These are phyloP conservation scores for Drosophila leonis DNA, from an alignment of 2,888 invertebrate genomes.

Conservation along the genomic window DNA sequence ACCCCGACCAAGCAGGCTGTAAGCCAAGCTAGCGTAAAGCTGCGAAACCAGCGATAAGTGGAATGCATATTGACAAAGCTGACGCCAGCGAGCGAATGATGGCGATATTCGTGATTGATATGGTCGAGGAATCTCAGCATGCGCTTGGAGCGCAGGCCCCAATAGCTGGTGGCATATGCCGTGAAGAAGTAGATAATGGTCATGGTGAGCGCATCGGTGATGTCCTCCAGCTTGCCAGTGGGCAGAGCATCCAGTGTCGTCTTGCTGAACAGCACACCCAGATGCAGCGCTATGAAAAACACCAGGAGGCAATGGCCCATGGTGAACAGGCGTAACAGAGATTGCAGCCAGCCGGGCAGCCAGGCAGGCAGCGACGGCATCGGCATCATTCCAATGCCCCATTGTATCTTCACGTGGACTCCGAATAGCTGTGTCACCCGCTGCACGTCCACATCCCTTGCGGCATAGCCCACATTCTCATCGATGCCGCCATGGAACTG, in stretches of 20 bases:
- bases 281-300: conserved; percentile 54
- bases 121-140: conserved; percentile 57
- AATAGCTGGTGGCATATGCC: conserved; percentile 69
- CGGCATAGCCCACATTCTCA: conserved; percentile 54
- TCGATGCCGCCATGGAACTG: conserved; percentile 62
- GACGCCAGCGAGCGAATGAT: conserved; percentile 81
- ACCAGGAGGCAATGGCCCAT: conserved; percentile 47
- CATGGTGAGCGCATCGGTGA: conserved; percentile 80
- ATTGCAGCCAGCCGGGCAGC: conserved; percentile 41
- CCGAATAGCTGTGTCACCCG: conserved; percentile 64
- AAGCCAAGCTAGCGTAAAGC: conserved; percentile 69
- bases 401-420: conserved; percentile 57
- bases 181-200: conserved; percentile 81
- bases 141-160: conserved; percentile 59
- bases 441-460: conserved; percentile 43
- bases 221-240: conserved; percentile 70
- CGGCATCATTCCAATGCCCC: conserved; percentile 64
- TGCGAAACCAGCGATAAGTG: conserved; percentile 56
- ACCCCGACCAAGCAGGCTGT: conserved; percentile 68
- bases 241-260: conserved; percentile 70
- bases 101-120: conserved; percentile 73
- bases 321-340: conserved; percentile 18
- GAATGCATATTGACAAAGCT: conserved; percentile 73
- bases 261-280: conserved; percentile 72
- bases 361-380: conserved; percentile 39